These are phyloP conservation scores for Ciconia boyciana DNA, from an alignment of 2,113 vertebrate species.

Conservation along the genomic window DNA sequence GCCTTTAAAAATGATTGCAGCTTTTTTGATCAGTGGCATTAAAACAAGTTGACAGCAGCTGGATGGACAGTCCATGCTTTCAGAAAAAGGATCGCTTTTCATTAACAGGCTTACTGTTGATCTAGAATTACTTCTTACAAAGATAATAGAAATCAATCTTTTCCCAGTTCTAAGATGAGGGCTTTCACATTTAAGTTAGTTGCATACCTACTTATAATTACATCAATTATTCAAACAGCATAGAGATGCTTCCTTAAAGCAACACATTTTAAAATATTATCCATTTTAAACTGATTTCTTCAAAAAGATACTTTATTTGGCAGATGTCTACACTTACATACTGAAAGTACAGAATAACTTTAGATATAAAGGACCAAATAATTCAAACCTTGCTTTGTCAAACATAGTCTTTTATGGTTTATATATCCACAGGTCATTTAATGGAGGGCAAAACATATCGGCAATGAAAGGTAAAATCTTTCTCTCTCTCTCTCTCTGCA, in stretches of 20 bases:
- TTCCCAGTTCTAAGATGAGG: neutral
- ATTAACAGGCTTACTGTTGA: neutral
- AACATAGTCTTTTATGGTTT: neutral
- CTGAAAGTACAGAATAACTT: neutral
- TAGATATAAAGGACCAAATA: neutral
- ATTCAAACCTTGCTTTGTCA: neutral
- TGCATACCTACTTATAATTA: neutral
- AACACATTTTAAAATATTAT: neutral
- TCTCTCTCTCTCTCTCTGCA: neutral
- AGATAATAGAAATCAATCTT: neutral
- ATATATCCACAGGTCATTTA: constrained; percentile 11
- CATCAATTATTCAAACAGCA: neutral
- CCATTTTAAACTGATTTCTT: neutral
- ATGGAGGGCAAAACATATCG: constrained; percentile 3
- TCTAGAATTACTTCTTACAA: neutral
- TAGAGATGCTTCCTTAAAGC: neutral
- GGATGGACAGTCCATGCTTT: neutral
- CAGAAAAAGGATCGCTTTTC: neutral
- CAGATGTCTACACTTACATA: neutral
- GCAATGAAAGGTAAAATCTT: constrained; percentile 38
- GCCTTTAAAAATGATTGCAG: neutral
- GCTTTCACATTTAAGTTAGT: neutral
- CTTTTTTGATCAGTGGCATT: neutral
- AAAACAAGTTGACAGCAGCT: neutral
- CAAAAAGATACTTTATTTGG: neutral